Conservation (phyloP, 1,140 invertebrate species). For the Calephelis virginiensis region DNA sequence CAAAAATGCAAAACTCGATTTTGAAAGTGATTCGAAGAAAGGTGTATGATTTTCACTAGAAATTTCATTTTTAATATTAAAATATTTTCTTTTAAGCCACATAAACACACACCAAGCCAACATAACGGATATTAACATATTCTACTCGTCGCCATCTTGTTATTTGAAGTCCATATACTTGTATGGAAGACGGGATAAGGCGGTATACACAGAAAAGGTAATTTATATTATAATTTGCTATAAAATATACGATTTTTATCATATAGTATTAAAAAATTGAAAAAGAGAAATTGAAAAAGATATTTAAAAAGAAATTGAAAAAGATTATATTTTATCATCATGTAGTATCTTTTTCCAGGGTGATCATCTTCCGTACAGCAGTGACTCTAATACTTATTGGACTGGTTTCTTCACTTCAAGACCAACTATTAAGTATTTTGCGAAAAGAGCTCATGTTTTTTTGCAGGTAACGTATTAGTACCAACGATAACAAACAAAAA, state of each 20-base stretch:
- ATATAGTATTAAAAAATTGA: no score
- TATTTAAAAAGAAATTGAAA: no score
- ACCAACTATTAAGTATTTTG: conserved; percentile 83
- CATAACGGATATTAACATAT: conserved; percentile 82
- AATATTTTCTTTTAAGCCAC: conserved; percentile 71
- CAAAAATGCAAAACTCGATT: no score
- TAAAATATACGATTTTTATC: no score
- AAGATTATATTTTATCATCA: neutral
- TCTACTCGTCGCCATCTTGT: conserved; percentile 89
- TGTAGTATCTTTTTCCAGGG: conserved; percentile 51
- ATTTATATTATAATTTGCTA: no score
- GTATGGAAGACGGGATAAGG: conserved; percentile 59
- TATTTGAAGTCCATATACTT: conserved; percentile 82
- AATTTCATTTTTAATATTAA: neutral
- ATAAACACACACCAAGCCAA: conserved; percentile 70
- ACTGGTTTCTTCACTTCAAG: conserved; percentile 91
- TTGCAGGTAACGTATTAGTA: conserved; percentile 75
- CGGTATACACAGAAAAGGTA: conserved; percentile 75
- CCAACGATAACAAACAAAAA: no score
- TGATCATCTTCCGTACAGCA: conserved; percentile 89
- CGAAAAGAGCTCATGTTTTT: conserved; percentile 82
- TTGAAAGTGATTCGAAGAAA: no score
- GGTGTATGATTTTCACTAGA: no score
- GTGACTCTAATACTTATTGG: conserved; percentile 86
- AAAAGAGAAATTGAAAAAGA: no score